Base-by-base conservation (phyloP, 2,888 invertebrate genomes). In the Tachystola acroxantha region DNA sequence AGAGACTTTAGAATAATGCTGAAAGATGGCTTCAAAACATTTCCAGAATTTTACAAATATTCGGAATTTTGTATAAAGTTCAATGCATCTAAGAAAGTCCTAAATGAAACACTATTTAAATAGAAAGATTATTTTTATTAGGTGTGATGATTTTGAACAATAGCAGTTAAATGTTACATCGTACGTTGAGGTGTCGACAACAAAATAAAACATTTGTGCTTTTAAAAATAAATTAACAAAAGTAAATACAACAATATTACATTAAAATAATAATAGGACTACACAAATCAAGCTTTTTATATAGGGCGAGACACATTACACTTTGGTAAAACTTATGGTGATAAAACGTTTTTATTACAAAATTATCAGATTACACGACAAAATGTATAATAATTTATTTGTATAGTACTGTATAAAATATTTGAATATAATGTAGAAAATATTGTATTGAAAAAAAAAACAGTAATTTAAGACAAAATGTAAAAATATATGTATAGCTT, bases 171-270 rank as follows among this genome's bases (percentile, higher is more conserved):
- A 76, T 75, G 75, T 77, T 79, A 81, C 59, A 76, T 72, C 64
- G 64, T 67, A 80, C 71, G 72, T 75, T 68, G 71, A 72, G 68
- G 80, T 82, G 80, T 75, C 79, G 81, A 84, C 80, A 80, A 80
- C 68, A 76, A 76, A 84, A 80, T 80, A 78, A 86, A 77, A 77
- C 76, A 72, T 79, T 78, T 84, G 86, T 86, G 86, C 82, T 70
- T 68, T 62, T 74, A 79, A 73, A 78, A 84, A 79, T 82, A 85
- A 84, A 81, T 82, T 81, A 85, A 84, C 84, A 82, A 80, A 79
- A 76, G 64, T 78, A 79, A 76, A 76, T 78, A 81, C 72, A 84
- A 84, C 82, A 80, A 67, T 65, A 67, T 16, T 54, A 68, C 63
- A 71, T 74, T 72, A 66, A 28, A 66, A 61, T 59, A 57, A 68